Percentiles rank a stretch among this genome's conserved stretches.
phyloP scores from a whole-genome alignment of 2,888 invertebrate genomes.

The Temnothorax rugatulus region DNA sequence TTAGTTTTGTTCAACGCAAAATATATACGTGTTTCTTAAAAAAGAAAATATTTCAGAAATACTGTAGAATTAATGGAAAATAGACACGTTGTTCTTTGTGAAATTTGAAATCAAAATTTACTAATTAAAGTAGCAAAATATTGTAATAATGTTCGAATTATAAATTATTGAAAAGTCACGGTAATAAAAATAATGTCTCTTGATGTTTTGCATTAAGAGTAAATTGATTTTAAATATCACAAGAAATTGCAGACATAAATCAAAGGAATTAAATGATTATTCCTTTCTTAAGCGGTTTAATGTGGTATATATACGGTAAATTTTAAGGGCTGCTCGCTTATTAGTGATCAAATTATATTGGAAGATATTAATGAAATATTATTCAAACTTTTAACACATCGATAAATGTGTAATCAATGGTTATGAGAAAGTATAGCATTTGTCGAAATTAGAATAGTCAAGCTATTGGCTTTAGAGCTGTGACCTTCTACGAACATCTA shows the following conservation, averaged over 20 bases:
- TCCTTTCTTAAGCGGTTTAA: background rate
- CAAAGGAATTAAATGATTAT: background rate
- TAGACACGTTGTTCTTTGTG: background rate
- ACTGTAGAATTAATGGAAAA: background rate
- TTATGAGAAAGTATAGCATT: background rate
- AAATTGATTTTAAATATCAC: background rate
- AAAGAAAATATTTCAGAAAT: background rate
- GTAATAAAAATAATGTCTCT: background rate
- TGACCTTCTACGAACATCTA: conserved; percentile 65
- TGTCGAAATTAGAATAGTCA: conserved; percentile 65
- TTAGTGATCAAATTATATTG: background rate
- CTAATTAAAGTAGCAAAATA: background rate
- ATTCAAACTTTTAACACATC: background rate
- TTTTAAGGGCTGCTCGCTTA: background rate
- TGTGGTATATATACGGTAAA: background rate
- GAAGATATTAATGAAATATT: background rate
- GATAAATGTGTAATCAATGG: background rate
- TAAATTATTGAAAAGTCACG: background rate
- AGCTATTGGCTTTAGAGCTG: conserved; percentile 66
- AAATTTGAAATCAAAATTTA: conserved; percentile 6
- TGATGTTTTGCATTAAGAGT: background rate
- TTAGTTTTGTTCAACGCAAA: background rate
- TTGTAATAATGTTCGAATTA: background rate
- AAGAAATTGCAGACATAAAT: background rate
- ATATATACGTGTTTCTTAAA: background rate